Evolutionary conservation across 1,140 invertebrate genomes (phyloP).

Genomic region (Ooceraea biroi): DNA sequence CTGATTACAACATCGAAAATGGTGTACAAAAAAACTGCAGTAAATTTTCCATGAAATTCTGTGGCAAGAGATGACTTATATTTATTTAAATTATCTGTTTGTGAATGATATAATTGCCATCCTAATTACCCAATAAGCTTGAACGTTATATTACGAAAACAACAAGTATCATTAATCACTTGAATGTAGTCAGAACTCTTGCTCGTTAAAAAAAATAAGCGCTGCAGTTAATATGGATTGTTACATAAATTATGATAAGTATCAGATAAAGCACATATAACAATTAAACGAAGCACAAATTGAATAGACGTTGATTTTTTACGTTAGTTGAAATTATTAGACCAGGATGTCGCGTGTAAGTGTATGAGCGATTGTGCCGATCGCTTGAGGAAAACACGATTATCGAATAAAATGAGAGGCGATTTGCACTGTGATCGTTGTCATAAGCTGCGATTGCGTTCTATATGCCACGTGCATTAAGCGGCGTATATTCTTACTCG

Average conservation of each 20-base stretch:
- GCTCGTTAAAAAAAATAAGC: slow-evolving; percentile 30
- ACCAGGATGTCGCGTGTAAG: background rate
- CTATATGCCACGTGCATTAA: background rate
- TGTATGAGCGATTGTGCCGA: background rate
- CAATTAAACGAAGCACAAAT: slow-evolving; percentile 1
- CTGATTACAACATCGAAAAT: background rate
- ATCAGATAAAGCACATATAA: background rate
- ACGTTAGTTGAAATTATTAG: background rate
- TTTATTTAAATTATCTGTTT: background rate
- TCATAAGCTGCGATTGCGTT: slow-evolving; percentile 4
- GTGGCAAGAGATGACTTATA: background rate
- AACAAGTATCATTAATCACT: slow-evolving; percentile 24
- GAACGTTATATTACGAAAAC: background rate
- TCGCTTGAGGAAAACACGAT: slow-evolving; percentile 2
- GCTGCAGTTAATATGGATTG: slow-evolving; percentile 18
- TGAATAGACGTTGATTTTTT: background rate
- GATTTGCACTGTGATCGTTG: background rate
- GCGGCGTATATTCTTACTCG: slow-evolving; percentile 6
- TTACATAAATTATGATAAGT: slow-evolving; percentile 9
- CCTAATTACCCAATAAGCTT: background rate
- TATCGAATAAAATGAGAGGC: background rate
- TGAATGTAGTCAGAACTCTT: background rate
- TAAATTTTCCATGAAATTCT: background rate
- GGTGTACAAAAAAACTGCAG: background rate
- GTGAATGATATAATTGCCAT: background rate